Conservation (phyloP, 2,888 invertebrate species). For the Pseudoips prasinana region DNA sequence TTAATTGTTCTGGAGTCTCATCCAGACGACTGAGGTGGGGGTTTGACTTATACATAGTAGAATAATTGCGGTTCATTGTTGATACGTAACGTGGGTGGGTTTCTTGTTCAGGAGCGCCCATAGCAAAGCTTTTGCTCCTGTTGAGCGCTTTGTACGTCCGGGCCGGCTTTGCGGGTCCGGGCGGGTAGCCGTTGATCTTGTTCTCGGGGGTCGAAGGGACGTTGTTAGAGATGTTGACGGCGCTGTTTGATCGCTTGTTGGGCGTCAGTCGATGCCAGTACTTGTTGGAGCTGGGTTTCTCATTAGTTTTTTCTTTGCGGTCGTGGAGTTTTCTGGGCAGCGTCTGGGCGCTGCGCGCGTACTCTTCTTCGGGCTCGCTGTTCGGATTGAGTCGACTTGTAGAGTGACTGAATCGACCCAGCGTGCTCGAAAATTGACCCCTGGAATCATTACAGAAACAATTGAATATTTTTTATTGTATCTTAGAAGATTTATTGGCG, state of each 20-base stretch:
- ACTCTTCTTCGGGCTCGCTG: constrained; percentile 74
- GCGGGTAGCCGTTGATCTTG: constrained; percentile 71
- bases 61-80: constrained; percentile 73
- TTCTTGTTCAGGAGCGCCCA: constrained; percentile 84
- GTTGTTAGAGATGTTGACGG: constrained; percentile 84
- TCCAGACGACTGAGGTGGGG: constrained; percentile 88
- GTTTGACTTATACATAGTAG: constrained; percentile 88
- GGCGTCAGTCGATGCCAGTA: constrained; percentile 78
- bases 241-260: constrained; percentile 81
- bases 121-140: constrained; percentile 93
- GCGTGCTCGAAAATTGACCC: constrained; percentile 86
- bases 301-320: constrained; percentile 67
- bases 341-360: constrained; percentile 87
- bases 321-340: constrained; percentile 86
- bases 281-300: constrained; percentile 69
- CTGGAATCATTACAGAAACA: constrained; percentile 75
- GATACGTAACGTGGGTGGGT: constrained; percentile 73
- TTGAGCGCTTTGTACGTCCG: constrained; percentile 89
- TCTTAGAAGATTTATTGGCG: constrained; percentile 45
- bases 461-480: constrained; percentile 36
- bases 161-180: constrained; percentile 89
- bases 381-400: constrained; percentile 86
- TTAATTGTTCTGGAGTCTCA: constrained; percentile 87
- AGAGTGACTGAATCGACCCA: constrained; percentile 92
- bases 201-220: constrained; percentile 57